These are phyloP conservation scores for Brachyhypopomus gauderio DNA, from an alignment of 2,113 vertebrate genomes.

Conservation along the genomic window DNA sequence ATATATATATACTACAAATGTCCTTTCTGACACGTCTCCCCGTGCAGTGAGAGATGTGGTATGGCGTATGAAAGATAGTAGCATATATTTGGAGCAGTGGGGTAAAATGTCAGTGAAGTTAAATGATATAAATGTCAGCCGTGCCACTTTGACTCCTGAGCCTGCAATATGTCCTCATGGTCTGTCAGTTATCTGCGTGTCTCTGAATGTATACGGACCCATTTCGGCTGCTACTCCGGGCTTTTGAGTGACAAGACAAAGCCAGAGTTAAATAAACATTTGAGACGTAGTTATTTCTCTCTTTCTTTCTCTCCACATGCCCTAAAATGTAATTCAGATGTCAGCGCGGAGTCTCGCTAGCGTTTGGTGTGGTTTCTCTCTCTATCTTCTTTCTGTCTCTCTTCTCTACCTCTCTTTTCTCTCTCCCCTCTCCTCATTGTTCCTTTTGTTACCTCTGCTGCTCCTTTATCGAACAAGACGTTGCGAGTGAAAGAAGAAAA, in stretches of 20 bases:
- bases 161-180: conserved; percentile 42
- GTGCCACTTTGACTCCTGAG: conserved; percentile 37
- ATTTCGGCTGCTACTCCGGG: conserved; percentile 42
- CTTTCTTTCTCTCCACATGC: conserved; percentile 64
- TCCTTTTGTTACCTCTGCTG: conserved; percentile 77
- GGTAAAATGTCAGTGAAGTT: conserved; percentile 53
- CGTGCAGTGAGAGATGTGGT: conserved; percentile 2
- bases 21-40: conserved; percentile 9
- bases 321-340: conserved; percentile 82
- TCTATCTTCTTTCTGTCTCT: conserved; percentile 31
- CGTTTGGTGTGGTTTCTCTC: conserved; percentile 67
- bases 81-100: conserved; percentile 30
- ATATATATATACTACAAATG: not conserved
- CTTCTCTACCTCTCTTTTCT: conserved; percentile 22
- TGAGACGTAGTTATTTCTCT: conserved; percentile 72
- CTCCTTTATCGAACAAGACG: conserved; percentile 80
- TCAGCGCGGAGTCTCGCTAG: conserved; percentile 68
- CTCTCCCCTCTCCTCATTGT: conserved; percentile 70
- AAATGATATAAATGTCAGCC: conserved; percentile 60
- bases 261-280: conserved; percentile 81
- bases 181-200: conserved; percentile 50
- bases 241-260: conserved; percentile 63
- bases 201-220: conserved; percentile 46
- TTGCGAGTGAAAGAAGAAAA: conserved; percentile 73
- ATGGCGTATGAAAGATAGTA: conserved; percentile 35